These are phyloP conservation scores for Mormoops blainvillei DNA, from an alignment of 2,113 vertebrate genomes.

Conservation along the genomic window DNA sequence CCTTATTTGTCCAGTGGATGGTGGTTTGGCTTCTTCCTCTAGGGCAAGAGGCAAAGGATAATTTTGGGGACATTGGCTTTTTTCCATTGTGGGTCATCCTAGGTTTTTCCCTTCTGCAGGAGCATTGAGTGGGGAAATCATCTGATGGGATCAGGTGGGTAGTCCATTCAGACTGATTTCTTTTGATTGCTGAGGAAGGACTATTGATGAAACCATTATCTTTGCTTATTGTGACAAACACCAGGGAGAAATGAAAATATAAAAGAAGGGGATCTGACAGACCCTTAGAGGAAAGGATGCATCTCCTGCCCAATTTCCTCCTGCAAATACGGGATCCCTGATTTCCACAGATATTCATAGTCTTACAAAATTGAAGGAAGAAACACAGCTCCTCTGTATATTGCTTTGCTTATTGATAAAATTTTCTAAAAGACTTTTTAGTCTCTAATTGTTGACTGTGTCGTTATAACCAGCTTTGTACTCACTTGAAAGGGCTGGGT, in stretches of 20 bases:
- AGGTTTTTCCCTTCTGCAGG: not conserved
- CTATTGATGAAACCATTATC: not conserved
- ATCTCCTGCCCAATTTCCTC: not conserved
- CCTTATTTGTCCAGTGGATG: not conserved
- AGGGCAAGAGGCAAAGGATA: not conserved
- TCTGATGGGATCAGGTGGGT: not conserved
- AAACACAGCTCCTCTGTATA: not conserved
- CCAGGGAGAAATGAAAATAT: not conserved
- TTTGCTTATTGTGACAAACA: slow-evolving; percentile 13
- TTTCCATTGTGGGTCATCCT: not conserved
- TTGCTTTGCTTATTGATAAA: not conserved
- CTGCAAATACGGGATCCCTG: not conserved
- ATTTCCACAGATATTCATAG: not conserved
- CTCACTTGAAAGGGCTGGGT: not conserved
- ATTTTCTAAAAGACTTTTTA: not conserved
- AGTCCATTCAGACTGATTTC: slow-evolving; percentile 25
- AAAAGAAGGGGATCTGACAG: not conserved
- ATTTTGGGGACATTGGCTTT: not conserved
- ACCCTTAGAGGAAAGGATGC: not conserved
- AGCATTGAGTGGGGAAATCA: not conserved
- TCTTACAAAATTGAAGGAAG: not conserved
- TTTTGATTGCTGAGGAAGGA: slow-evolving; percentile 7
- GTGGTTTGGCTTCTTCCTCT: not conserved
- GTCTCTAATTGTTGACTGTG: not conserved
- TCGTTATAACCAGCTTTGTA: not conserved